These are phyloP conservation scores for Halictus rubicundus DNA, from an alignment of 1,140 invertebrate species.

Conservation along the genomic window DNA sequence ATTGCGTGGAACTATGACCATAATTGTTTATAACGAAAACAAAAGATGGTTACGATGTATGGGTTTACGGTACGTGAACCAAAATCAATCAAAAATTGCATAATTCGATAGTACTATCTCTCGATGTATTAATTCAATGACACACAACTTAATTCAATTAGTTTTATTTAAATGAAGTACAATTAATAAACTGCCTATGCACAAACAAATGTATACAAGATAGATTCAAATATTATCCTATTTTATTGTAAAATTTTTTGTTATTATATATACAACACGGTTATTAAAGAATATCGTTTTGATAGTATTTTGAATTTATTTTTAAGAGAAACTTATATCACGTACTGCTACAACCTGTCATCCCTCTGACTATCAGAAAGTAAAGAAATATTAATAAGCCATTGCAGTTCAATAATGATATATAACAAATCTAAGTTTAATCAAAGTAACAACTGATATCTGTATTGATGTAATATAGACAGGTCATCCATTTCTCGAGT, in stretches of 20 bases:
- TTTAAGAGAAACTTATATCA: slow-evolving; percentile 46
- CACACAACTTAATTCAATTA: slow-evolving; percentile 18
- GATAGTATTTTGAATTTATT: slow-evolving; percentile 39
- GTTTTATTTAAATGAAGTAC: slow-evolving; percentile 23
- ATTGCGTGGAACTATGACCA: slow-evolving; percentile 54
- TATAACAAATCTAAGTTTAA: slow-evolving; percentile 60
- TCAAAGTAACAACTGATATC: slow-evolving; percentile 63
- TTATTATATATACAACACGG: slow-evolving; percentile 27
- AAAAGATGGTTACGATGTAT: slow-evolving; percentile 47
- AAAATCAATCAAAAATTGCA: slow-evolving; percentile 53
- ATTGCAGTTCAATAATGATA: slow-evolving; percentile 41
- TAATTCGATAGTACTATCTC: slow-evolving; percentile 22
- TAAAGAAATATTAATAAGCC: slow-evolving; percentile 61
- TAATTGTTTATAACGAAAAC: slow-evolving; percentile 58
- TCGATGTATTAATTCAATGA: slow-evolving; percentile 26
- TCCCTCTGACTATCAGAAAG: slow-evolving; percentile 60
- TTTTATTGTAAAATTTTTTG: slow-evolving; percentile 16
- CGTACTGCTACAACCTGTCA: slow-evolving; percentile 57
- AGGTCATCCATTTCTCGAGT: slow-evolving; percentile 45
- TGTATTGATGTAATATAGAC: slow-evolving; percentile 60
- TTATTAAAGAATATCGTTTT: slow-evolving; percentile 16
- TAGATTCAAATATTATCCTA: slow-evolving; percentile 15
- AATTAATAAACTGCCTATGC: slow-evolving; percentile 59
- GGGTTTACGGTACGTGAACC: slow-evolving; percentile 54
- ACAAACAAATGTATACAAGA: slow-evolving; percentile 35